Conservation (phyloP, 2,797 vertebrate genomes). For the Threskiornis aethiopicus region DNA sequence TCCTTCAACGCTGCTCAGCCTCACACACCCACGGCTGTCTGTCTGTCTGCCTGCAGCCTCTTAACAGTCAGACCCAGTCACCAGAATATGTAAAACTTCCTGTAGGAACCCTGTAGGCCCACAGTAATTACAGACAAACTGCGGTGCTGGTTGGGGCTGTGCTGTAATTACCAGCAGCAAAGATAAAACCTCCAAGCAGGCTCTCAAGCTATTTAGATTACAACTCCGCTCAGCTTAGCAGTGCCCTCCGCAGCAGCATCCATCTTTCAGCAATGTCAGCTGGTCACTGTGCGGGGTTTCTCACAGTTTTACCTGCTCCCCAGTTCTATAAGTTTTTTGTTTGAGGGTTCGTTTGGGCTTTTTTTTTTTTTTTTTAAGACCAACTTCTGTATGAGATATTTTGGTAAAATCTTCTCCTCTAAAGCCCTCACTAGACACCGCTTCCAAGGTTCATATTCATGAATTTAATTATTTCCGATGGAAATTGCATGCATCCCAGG, state of each 20-base stretch:
- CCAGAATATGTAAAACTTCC: not conserved
- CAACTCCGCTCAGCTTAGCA: rapidly evolving
- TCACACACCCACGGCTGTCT: not conserved
- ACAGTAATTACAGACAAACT: not conserved
- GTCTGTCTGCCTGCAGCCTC: not conserved
- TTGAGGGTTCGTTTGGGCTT: not conserved
- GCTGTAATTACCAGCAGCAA: not conserved
- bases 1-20: not conserved
- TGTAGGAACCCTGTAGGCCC: not conserved
- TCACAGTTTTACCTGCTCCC: not conserved
- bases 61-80: not conserved
- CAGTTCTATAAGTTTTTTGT: not conserved
- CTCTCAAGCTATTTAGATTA: not conserved
- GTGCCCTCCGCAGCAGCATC: not conserved
- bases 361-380: not conserved
- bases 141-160: not conserved
- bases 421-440: not conserved
- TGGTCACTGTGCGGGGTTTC: not conserved
- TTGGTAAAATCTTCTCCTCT: not conserved
- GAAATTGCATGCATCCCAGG: not conserved
- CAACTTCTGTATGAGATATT: not conserved
- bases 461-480: not conserved
- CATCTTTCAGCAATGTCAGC: not conserved
- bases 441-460: not conserved
- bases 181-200: not conserved